Evolutionary conservation across 2,797 vertebrate genomes (phyloP).

Genomic region (Lateolabrax maculatus): DNA sequence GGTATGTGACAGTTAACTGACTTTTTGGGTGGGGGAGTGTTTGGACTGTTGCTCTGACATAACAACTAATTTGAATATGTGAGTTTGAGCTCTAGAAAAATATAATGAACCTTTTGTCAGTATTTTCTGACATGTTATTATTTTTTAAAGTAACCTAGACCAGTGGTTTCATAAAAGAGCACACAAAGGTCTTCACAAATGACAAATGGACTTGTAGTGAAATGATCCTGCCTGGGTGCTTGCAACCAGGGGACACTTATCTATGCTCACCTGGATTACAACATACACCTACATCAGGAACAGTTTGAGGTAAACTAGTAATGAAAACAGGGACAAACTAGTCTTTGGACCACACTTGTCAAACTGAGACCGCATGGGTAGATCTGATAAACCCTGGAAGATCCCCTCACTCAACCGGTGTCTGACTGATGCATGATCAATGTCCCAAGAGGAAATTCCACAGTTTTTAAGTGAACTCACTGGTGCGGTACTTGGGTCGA

Average conservation of each 20-base stretch:
- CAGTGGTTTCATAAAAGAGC: background rate
- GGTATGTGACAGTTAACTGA: background rate
- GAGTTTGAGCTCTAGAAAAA: background rate
- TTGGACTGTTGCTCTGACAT: background rate
- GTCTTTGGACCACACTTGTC: background rate
- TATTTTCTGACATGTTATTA: background rate
- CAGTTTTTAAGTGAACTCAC: conserved; percentile 81
- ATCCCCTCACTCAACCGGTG: background rate
- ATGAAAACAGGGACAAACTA: background rate
- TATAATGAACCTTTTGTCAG: background rate
- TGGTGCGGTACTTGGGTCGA: conserved; percentile 90
- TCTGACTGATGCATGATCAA: background rate
- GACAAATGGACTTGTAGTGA: background rate
- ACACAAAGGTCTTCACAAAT: background rate
- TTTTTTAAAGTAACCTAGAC: background rate
- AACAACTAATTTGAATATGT: background rate
- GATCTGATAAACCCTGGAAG: background rate
- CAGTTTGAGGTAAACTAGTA: background rate
- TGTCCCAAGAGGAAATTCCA: background rate
- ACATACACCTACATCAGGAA: background rate
- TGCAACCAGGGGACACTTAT: background rate
- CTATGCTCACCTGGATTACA: background rate
- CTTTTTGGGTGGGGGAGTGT: background rate
- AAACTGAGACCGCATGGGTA: background rate
- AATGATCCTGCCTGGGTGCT: background rate